Evolutionary conservation across 2,888 invertebrate species (phyloP).

Genomic region (Caenorhabditis zanzibari): DNA sequence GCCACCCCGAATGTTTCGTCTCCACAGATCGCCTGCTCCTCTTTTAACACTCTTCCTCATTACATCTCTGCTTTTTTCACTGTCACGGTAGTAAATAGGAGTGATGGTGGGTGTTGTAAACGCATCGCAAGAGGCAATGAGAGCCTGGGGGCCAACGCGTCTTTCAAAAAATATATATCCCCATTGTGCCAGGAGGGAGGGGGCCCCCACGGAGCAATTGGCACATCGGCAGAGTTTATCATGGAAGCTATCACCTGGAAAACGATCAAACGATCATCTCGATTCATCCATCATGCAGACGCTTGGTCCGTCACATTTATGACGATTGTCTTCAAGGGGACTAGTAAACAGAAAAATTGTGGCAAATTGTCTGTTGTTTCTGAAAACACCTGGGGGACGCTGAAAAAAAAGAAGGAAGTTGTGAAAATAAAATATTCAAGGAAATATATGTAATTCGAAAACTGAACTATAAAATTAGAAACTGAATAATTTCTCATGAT

Average conservation of each 20-base stretch:
- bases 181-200: conserved; percentile 27
- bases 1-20: conserved; percentile 61
- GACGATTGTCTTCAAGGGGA: conserved; percentile 23
- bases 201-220: conserved; percentile 17
- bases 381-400: background rate
- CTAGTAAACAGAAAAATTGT: conserved; percentile 17
- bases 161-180: conserved; percentile 18
- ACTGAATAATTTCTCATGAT: too few species aligned
- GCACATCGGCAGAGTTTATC: conserved; percentile 25
- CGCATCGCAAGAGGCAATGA: conserved; percentile 11
- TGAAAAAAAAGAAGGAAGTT: background rate
- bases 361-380: conserved; percentile 12
- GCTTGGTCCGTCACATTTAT: conserved; percentile 46
- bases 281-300: conserved; percentile 50
- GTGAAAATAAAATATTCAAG: too few species aligned
- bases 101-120: conserved; percentile 64
- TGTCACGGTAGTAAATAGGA: conserved; percentile 62
- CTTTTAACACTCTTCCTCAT: conserved; percentile 54
- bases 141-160: background rate
- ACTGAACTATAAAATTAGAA: background rate
- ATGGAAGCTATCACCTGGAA: conserved; percentile 32
- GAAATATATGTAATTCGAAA: too few species aligned
- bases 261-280: conserved; percentile 43
- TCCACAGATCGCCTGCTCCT: conserved; percentile 51
- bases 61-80: conserved; percentile 55